phyloP scores from a whole-genome alignment of 2,797 vertebrate genomes.

The Halcyon smyrnensis region DNA sequence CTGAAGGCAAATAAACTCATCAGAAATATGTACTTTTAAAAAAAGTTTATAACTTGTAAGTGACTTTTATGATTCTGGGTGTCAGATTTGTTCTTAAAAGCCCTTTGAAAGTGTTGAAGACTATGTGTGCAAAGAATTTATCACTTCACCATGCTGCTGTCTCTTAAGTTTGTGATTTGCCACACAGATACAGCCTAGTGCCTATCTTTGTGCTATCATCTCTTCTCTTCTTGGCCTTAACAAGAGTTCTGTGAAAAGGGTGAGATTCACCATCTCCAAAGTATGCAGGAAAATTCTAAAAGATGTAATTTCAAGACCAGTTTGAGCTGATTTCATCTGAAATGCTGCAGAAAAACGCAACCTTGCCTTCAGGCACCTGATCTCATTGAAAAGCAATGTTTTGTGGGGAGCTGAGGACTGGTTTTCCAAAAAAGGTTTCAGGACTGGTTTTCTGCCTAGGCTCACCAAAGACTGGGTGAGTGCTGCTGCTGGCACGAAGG shows the following conservation, averaged over 20 bases:
- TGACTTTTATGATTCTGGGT: not conserved
- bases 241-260: not conserved
- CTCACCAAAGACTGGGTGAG: not conserved
- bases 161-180: not conserved
- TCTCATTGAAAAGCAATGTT: not conserved
- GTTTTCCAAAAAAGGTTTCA: not conserved
- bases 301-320: not conserved
- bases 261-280: not conserved
- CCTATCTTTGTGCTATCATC: not conserved
- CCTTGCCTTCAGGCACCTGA: conserved; percentile 12
- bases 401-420: not conserved
- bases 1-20: not conserved
- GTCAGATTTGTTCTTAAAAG: not conserved
- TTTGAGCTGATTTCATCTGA: not conserved
- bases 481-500: not conserved
- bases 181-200: fast-evolving
- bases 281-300: not conserved
- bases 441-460: not conserved
- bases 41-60: not conserved
- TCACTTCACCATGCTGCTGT: not conserved
- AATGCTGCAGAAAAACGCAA: not conserved
- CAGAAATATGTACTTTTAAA: not conserved
- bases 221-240: not conserved
- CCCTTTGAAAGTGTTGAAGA: not conserved
- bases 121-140: not conserved